phyloP scores from a whole-genome alignment of 1,140 invertebrate genomes.

The Coptotermes formosanus region DNA sequence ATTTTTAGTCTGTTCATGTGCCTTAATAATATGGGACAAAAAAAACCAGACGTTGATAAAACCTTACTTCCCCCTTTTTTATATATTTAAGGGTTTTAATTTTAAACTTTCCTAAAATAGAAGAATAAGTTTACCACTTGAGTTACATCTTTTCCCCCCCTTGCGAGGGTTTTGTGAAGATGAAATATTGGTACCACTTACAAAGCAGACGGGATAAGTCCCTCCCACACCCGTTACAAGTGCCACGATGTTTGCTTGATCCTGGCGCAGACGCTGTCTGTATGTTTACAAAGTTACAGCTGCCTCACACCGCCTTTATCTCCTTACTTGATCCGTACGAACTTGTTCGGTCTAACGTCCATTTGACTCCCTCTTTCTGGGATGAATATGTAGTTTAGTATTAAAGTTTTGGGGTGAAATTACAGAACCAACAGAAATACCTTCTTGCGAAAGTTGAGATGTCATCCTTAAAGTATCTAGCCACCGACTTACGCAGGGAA shows the following conservation, averaged over 20 bases:
- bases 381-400: not conserved
- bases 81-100: not conserved
- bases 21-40: no score
- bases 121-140: not conserved
- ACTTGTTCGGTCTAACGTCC: not conserved
- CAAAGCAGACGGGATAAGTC: not conserved
- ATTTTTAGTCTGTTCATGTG: no score
- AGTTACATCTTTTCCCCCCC: not conserved
- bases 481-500: not conserved
- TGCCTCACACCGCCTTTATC: not conserved
- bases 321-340: not conserved
- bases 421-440: not conserved
- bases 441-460: not conserved
- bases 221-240: not conserved
- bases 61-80: not conserved
- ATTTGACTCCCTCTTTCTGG: not conserved
- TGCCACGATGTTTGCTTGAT: not conserved
- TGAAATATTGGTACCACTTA: not conserved
- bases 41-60: not conserved
- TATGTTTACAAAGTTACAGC: not conserved
- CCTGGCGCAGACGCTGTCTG: not conserved
- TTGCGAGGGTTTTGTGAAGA: not conserved
- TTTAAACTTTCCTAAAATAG: slow-evolving; percentile 1
- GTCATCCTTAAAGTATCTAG: not conserved
- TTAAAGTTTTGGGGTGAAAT: not conserved